Percentiles rank a stretch among this genome's conserved stretches.
phyloP scores from a whole-genome alignment of 2,888 invertebrate genomes.

The Phyllotreta cruciferae region DNA sequence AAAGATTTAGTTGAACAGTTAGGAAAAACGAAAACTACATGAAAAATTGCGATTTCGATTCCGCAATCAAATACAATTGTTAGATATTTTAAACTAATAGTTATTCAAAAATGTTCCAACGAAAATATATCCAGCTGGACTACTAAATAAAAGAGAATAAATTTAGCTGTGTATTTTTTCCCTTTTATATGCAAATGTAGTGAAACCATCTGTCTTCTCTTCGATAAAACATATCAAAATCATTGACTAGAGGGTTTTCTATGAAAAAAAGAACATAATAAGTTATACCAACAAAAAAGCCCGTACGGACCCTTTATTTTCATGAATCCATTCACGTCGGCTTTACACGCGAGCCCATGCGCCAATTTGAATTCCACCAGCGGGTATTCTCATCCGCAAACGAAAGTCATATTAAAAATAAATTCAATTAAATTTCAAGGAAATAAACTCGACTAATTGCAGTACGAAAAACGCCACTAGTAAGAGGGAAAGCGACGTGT shows the following conservation, averaged over 20 bases:
- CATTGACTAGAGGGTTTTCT: neutral
- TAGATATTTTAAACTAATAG: no score
- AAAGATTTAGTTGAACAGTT: slow-evolving; percentile 13
- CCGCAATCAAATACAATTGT: no score
- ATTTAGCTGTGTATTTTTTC: slow-evolving; percentile 8
- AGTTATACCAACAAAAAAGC: slow-evolving; percentile 7
- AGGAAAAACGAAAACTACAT: no score
- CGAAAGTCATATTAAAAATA: neutral
- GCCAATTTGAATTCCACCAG: slow-evolving; percentile 1
- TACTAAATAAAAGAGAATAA: neutral
- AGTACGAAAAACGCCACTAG: neutral
- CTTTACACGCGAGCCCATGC: neutral
- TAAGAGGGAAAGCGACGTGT: neutral
- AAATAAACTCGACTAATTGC: neutral
- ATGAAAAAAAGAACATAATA: slow-evolving; percentile 1
- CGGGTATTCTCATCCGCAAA: neutral
- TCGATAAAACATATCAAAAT: slow-evolving; percentile 9
- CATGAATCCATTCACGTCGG: slow-evolving; percentile 6
- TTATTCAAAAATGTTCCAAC: no score
- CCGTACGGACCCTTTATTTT: slow-evolving; percentile 1
- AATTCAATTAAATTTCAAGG: no score
- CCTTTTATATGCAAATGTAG: slow-evolving; percentile 2
- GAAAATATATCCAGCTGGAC: neutral
- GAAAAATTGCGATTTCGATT: no score
- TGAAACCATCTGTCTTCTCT: slow-evolving; percentile 1